These are phyloP conservation scores for Trichomycterus rosablanca DNA, from an alignment of 2,113 vertebrate species.

Conservation along the genomic window DNA sequence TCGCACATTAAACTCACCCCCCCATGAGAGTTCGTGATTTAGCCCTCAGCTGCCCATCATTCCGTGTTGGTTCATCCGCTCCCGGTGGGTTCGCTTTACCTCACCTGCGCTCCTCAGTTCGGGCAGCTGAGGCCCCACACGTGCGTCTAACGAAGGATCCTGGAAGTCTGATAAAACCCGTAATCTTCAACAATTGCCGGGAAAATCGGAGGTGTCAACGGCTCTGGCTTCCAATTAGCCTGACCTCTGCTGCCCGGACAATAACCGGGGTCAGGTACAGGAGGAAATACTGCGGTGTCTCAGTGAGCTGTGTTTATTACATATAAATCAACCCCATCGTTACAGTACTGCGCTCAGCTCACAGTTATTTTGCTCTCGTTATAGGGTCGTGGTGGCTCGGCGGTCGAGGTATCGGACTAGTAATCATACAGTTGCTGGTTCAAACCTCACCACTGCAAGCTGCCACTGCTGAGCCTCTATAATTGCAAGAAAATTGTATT, in stretches of 20 bases:
- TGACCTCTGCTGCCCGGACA: conserved; percentile 3
- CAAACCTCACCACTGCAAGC: too few relatives aligned
- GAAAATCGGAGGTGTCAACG: conserved; percentile 25
- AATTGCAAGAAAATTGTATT: too few relatives aligned
- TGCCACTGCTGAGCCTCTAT: too few relatives aligned
- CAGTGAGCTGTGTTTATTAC: neutral
- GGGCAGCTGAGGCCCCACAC: conserved; percentile 20
- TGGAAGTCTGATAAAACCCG: conserved; percentile 34
- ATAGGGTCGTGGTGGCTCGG: too few relatives aligned
- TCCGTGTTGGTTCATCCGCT: conserved; percentile 6
- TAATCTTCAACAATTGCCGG: conserved; percentile 30
- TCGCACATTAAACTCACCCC: conserved; percentile 5
- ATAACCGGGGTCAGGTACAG: neutral
- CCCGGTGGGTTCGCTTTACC: conserved; percentile 2
- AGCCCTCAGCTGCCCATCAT: conserved; percentile 12
- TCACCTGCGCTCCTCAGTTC: conserved; percentile 14
- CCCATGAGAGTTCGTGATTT: conserved; percentile 11
- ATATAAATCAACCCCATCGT: neutral
- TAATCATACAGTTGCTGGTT: too few relatives aligned
- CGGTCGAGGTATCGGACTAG: too few relatives aligned
- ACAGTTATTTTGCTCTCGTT: too few relatives aligned
- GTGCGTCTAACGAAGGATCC: conserved; percentile 19
- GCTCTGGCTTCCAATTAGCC: conserved; percentile 21
- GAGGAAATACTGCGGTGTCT: neutral
- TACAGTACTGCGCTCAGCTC: too few relatives aligned